Conservation (phyloP, 1,140 invertebrate genomes). For the Trachelipus rathkii region DNA sequence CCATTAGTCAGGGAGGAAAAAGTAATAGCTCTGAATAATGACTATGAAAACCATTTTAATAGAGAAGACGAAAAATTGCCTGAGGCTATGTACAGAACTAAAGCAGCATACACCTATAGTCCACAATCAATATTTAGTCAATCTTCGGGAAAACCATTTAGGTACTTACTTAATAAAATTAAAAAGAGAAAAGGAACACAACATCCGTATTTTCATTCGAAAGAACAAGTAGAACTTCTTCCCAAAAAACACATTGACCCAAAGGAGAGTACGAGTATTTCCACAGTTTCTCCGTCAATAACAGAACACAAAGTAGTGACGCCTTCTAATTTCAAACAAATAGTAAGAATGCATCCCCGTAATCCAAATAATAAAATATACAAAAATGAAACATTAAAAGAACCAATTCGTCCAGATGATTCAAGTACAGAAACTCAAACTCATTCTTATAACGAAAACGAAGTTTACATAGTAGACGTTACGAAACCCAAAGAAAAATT, state of each 20-base stretch:
- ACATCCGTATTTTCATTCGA: background rate
- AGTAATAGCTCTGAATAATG: background rate
- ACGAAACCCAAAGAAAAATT: background rate
- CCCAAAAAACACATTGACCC: background rate
- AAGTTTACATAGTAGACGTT: background rate
- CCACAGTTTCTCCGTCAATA: background rate
- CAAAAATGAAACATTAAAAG: background rate
- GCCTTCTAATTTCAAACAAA: constrained; percentile 1
- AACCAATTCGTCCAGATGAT: background rate
- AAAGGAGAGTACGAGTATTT: background rate
- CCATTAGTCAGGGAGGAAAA: background rate
- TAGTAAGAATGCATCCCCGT: background rate
- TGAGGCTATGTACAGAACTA: background rate
- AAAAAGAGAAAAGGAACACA: background rate
- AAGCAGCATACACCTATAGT: background rate
- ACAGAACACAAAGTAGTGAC: background rate
- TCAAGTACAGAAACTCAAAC: background rate
- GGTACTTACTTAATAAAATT: background rate
- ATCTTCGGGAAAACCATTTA: background rate
- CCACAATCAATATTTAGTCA: background rate
- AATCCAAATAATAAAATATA: background rate
- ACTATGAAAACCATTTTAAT: background rate
- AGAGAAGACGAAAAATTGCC: background rate
- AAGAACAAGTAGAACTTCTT: background rate
- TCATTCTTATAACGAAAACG: background rate